Percentiles rank a stretch among this genome's conserved stretches.
Conservation (phyloP, 2,113 vertebrate genomes). For the Myotis brandtii region DNA sequence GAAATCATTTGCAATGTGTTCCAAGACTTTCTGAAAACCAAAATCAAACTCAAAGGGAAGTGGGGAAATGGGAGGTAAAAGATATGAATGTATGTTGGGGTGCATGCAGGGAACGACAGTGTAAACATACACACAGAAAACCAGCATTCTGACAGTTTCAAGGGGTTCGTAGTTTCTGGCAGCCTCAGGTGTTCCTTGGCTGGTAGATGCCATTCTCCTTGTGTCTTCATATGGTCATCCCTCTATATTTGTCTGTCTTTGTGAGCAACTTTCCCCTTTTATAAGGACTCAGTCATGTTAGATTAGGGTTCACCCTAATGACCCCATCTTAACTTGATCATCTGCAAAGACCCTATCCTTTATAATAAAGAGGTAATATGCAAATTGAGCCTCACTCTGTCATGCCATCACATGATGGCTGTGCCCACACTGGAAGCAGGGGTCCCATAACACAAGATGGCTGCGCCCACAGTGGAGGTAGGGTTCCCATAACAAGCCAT, state of each 20-base stretch:
- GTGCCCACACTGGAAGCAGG: too few species aligned
- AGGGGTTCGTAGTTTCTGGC: background rate
- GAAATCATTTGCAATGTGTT: background rate
- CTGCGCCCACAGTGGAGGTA: too few species aligned
- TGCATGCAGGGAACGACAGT: background rate
- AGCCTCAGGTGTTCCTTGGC: background rate
- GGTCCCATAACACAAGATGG: too few species aligned
- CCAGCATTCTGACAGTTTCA: background rate
- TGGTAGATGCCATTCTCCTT: background rate
- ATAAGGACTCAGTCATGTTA: background rate
- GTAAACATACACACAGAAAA: background rate
- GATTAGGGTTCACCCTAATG: background rate
- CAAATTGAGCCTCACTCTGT: too few species aligned
- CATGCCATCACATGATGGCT: too few species aligned
- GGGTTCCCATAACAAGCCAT: too few species aligned
- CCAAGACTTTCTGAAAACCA: background rate
- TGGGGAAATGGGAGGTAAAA: background rate
- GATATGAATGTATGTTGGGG: background rate
- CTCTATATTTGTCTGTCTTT: background rate
- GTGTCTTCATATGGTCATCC: background rate
- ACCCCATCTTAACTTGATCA: background rate
- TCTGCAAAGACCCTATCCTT: background rate
- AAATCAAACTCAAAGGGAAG: background rate
- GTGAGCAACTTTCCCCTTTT: background rate
- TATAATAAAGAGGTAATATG: too few species aligned